These are phyloP conservation scores for Ricordea florida DNA, from an alignment of 92 coral and sea anemone genomes.

Conservation along the genomic window DNA sequence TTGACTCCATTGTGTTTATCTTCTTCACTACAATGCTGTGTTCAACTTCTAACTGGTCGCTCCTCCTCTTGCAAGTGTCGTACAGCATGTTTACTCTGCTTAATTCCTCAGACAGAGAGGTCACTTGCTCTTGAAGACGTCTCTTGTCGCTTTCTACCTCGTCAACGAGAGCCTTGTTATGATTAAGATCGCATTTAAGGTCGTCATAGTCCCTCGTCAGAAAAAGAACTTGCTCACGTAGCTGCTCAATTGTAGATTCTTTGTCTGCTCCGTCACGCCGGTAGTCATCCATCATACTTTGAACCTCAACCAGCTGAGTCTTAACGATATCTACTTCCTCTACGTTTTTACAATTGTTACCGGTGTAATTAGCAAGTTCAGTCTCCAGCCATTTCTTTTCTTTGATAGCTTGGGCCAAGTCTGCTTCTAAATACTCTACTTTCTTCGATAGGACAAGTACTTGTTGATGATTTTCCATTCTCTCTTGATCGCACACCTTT, in stretches of 20 bases:
- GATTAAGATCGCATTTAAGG: slow-evolving; percentile 72
- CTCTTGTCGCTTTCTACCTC: slow-evolving; percentile 81
- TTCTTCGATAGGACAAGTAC: slow-evolving; percentile 75
- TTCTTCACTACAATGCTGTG: slow-evolving; percentile 82
- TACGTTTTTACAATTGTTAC: slow-evolving; percentile 62
- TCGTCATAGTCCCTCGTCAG: slow-evolving; percentile 75
- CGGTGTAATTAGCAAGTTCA: slow-evolving; percentile 63
- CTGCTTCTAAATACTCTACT: slow-evolving; percentile 72
- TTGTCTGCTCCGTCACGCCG: slow-evolving; percentile 80
- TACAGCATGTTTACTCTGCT: slow-evolving; percentile 62
- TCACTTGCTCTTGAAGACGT: slow-evolving; percentile 72
- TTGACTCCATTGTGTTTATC: slow-evolving; percentile 68
- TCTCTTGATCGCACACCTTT: slow-evolving; percentile 79
- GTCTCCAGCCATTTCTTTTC: slow-evolving; percentile 72
- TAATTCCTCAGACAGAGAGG: slow-evolving; percentile 75
- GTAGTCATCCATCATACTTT: slow-evolving; percentile 81
- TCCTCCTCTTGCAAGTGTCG: slow-evolving; percentile 73
- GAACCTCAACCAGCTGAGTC: slow-evolving; percentile 87
- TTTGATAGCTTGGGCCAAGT: slow-evolving; percentile 64
- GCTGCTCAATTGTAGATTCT: slow-evolving; percentile 81
- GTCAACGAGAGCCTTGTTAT: slow-evolving; percentile 74
- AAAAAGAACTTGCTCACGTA: slow-evolving; percentile 76
- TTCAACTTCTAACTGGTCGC: slow-evolving; percentile 80
- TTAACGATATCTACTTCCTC: slow-evolving; percentile 79
- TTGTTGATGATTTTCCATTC: slow-evolving; percentile 82